Percentiles rank a stretch among this genome's conserved stretches.
These are phyloP conservation scores for Sebastiscus albofasciatus DNA, from an alignment of 2,797 vertebrate genomes.

Conservation along the genomic window DNA sequence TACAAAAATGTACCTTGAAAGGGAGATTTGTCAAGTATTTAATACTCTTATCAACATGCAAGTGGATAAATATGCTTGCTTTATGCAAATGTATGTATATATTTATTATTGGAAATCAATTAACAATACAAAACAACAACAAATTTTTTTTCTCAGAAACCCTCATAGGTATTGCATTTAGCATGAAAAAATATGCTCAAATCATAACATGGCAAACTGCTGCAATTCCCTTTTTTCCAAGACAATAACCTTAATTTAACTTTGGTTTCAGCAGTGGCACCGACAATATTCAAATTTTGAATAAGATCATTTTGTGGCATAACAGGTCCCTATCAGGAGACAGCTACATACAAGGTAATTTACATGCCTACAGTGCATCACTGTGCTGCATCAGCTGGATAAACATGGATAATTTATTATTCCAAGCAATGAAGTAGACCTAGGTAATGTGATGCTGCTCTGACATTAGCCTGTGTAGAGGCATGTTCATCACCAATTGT, in stretches of 20 bases:
- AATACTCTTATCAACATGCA: no score
- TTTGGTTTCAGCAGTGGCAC: neutral
- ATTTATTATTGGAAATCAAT: no score
- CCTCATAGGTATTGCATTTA: no score
- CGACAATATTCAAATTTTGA: neutral
- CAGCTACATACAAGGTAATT: neutral
- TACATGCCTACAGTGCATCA: neutral
- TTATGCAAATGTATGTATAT: no score
- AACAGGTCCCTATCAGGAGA: neutral
- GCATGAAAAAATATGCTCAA: no score
- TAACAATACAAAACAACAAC: no score
- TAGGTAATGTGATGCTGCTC: neutral
- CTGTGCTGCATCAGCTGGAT: neutral
- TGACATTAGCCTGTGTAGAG: neutral
- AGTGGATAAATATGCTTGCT: no score
- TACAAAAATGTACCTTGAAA: no score
- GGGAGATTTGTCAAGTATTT: no score
- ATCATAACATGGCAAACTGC: no score
- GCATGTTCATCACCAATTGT: neutral
- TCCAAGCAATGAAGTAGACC: neutral
- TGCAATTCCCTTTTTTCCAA: neutral
- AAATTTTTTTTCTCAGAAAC: no score
- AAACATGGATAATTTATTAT: neutral
- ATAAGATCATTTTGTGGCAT: neutral
- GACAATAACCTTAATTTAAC: neutral